Evolutionary conservation across 1,140 invertebrate genomes (phyloP), one percentile per base, ranked within the genome.

Genomic region (Spodoptera litura): DNA sequence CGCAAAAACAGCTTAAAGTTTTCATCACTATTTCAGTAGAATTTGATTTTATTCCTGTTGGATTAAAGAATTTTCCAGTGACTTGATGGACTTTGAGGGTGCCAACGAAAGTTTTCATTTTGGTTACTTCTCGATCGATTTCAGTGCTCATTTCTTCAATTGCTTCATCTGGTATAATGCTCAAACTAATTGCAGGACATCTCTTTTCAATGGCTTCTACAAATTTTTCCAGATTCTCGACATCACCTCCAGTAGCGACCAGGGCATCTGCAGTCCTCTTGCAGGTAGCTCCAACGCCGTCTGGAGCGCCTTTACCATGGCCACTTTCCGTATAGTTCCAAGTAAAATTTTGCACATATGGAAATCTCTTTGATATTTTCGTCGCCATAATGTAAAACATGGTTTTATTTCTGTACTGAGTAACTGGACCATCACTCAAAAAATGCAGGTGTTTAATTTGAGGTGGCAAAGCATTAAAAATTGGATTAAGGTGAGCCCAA

Each of bases 301-400:
- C 89, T 4, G 91, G 89, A 8, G 90, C 90, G 2, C 93, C 93
- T 82, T 95, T 95, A 6, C 92, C 92, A 81, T 95, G 94, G 0
- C 92, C 91, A 27, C 85, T 83, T 80, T 95, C 92, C 11, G 73
- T 78, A 81, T 89, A 95, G 78, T 95, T 95, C 80, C 77, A 83
- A 15, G 79, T 83, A 61, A 81, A 89, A 15, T 83, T 82, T 59
- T 71, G 44, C 25, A 82, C 52, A 80, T 82, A 66, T 80, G 73
- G 80, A 83, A 76, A 31, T 62, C 68, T 44, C 82, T 79, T 31
- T 12, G 25, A n/a, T 1, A 85, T 53, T 56, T 64, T 81, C 0
- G 73, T 72, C 15, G 78, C 80, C 75, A 85, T 31, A 5, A 81
- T 73, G 15, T 25, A 81, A 77, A 85, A 85, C 80, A 82, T 83